Evolutionary conservation across 2,888 invertebrate species (phyloP), one percentile per base, ranked within the genome.

Genomic region (Rugalucina vietnamica): DNA sequence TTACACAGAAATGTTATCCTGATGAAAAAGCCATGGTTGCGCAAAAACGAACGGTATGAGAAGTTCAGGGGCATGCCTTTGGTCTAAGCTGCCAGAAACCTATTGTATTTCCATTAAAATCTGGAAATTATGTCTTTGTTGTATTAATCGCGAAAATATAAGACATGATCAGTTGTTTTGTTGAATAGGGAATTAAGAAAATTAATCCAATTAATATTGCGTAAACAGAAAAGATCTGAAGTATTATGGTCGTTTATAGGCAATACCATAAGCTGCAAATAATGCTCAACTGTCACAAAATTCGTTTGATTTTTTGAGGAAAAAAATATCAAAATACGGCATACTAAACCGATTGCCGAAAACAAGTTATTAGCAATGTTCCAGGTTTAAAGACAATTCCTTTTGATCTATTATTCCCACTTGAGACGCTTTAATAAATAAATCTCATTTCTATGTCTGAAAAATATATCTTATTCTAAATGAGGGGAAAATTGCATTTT

Each of bases 181-280:
- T 43, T 43, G 8, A 8, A 12, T 43, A 12, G 43, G 43, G 18
- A 5, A 18, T 65, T 65, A 34, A 34, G 65, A 21, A 10, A 10
- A 5, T 27, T 79, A 79, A 79, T 79, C 78, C 78, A 79, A 79
- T 79, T 79, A 79, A 39, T 12, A 60, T 73, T 79, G 79, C 73
- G 72, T 73, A 73, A 79, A 79, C 37, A 39, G 34, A 54, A 43
- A 10, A 10, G 37, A 27, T 60, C 60, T 5, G 54, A 60, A 60
- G 60, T 60, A 4, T 27, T 8, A 18, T 8, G 60, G 24, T 60
- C 60, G 29, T 60, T 60, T 27, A 4, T 43, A 4, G 21, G 60
- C 60, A 60, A 60, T 60, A 24, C 5, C 27, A 10, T 60, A 60
- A 60, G 27, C 60, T 32, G 8, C 5, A 1, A 60, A 5, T 29